Conservation (phyloP, 2,113 vertebrate genomes). For the Callorhinus ursinus region DNA sequence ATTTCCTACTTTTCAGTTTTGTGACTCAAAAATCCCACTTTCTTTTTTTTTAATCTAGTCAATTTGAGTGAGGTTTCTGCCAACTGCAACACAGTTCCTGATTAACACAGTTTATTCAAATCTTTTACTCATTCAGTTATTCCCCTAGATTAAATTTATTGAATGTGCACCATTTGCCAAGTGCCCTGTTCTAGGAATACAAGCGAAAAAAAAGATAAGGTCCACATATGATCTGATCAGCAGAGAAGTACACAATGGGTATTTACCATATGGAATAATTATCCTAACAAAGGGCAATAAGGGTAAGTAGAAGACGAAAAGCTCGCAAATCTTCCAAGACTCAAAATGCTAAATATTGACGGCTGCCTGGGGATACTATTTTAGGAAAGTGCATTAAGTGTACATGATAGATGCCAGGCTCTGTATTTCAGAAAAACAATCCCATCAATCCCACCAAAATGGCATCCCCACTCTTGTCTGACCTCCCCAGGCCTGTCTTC, state of each 20-base stretch:
- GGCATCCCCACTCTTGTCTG: conserved; percentile 43
- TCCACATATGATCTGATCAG: too few species aligned
- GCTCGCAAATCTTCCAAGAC: neutral
- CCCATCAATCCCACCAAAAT: neutral
- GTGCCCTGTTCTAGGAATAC: neutral
- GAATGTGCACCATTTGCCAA: neutral
- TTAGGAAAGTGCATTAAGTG: conserved; percentile 64
- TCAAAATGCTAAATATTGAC: neutral
- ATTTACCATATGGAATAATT: neutral
- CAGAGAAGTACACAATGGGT: neutral
- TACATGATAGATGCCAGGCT: conserved; percentile 65
- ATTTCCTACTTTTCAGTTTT: neutral
- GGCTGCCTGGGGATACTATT: conserved; percentile 24
- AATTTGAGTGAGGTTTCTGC: neutral
- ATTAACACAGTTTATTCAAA: neutral
- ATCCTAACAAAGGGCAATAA: neutral
- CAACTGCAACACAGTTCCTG: neutral
- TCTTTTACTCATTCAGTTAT: neutral
- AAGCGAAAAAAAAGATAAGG: neutral
- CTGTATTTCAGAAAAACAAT: conserved; percentile 67
- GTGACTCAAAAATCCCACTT: neutral
- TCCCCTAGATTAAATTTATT: neutral
- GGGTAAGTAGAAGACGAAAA: neutral
- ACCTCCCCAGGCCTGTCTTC: conserved; percentile 66
- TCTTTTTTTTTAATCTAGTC: neutral